These are phyloP conservation scores for Icerya purchasi DNA, from an alignment of 2,888 invertebrate species.

Conservation along the genomic window DNA sequence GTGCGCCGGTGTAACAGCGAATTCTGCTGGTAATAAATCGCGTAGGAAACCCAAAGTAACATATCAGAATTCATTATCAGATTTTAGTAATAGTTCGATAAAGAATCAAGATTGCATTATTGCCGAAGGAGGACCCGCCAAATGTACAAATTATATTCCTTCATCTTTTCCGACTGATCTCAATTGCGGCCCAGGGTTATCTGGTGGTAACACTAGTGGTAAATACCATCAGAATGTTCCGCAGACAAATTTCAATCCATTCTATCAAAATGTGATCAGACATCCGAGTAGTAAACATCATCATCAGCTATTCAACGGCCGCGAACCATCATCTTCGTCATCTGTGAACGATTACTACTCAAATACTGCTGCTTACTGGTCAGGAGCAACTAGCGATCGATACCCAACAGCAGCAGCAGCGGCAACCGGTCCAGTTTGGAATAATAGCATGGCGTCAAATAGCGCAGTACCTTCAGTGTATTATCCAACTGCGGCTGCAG, in stretches of 20 bases:
- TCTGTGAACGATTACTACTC: slow-evolving; percentile 3
- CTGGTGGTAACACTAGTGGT: too few species aligned
- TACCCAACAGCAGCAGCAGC: not conserved
- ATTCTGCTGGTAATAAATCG: not conserved
- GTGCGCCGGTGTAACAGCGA: too few species aligned
- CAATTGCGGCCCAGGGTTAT: too few species aligned
- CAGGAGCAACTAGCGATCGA: too few species aligned
- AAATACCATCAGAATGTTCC: slow-evolving; percentile 2
- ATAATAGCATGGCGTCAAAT: not conserved
- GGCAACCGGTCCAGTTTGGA: too few species aligned
- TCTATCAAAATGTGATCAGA: slow-evolving; percentile 6
- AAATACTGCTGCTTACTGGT: slow-evolving; percentile 8
- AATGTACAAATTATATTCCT: slow-evolving; percentile 2
- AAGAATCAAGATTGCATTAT: not conserved
- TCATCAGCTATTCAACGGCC: not conserved
- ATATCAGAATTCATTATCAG: not conserved
- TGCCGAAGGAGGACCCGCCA: not conserved
- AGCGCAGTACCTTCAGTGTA: not conserved
- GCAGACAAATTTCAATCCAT: not conserved
- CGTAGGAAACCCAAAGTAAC: not conserved
- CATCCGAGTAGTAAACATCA: too few species aligned
- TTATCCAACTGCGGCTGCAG: not conserved
- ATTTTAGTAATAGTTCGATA: slow-evolving; percentile 5
- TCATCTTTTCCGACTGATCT: slow-evolving; percentile 4
- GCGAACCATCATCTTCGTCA: not conserved